phyloP scores from a whole-genome alignment of 2,113 vertebrate genomes.

The Epinephelus moara region DNA sequence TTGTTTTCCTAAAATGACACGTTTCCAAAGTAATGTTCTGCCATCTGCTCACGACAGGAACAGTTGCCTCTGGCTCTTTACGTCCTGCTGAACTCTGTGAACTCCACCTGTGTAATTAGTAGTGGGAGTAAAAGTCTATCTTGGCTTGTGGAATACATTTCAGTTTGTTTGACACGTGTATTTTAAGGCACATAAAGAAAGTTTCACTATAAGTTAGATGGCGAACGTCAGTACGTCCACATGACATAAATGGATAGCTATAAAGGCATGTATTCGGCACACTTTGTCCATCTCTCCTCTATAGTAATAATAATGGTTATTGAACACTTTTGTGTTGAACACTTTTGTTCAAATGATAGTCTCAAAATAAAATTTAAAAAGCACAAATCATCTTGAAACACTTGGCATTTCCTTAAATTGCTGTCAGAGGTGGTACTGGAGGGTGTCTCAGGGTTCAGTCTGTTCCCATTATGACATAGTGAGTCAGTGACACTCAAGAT shows the following conservation, averaged over 20 bases:
- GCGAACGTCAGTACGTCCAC: not conserved
- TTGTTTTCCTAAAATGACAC: conserved; percentile 4
- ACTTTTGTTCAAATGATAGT: not conserved
- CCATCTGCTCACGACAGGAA: conserved; percentile 21
- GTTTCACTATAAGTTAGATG: not conserved
- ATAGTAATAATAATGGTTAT: not conserved
- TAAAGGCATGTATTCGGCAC: not conserved
- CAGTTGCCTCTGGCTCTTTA: conserved; percentile 18
- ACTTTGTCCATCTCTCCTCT: not conserved
- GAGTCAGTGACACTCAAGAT: not conserved
- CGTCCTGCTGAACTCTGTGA: conserved; percentile 2
- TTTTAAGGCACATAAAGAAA: not conserved
- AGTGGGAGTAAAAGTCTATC: not conserved
- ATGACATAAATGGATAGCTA: not conserved
- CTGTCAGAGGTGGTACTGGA: not conserved
- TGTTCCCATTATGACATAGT: not conserved
- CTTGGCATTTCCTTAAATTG: not conserved
- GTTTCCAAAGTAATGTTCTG: conserved; percentile 18
- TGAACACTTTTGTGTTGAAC: too few species aligned
- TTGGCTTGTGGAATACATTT: not conserved
- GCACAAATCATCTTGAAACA: not conserved
- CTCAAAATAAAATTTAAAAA: not conserved
- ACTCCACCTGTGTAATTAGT: conserved; percentile 24
- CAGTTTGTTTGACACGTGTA: not conserved
- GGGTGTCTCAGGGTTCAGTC: not conserved